Percentiles rank a stretch among this genome's conserved stretches.
Evolutionary conservation across 23 tunicate genomes (phyloP).

Genomic region (Phallusia fumigata): DNA sequence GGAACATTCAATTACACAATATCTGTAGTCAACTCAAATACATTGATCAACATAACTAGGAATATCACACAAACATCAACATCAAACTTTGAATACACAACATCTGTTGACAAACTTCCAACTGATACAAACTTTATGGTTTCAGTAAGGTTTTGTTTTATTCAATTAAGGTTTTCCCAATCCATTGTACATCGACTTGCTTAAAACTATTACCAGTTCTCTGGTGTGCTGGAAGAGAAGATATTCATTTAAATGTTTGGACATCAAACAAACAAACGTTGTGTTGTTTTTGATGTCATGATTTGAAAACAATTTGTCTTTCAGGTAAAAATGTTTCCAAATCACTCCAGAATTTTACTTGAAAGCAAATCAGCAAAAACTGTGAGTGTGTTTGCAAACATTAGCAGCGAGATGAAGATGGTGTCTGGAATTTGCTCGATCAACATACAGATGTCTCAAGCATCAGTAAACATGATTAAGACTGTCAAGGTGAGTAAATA

Average conservation of each 20-base stretch:
- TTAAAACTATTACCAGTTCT: too few relatives aligned
- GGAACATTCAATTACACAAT: background rate
- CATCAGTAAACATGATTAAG: background rate
- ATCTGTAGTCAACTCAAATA: background rate
- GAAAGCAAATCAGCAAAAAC: background rate
- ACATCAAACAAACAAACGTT: too few relatives aligned
- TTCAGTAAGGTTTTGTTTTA: background rate
- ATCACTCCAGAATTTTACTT: background rate
- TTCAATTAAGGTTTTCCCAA: too few relatives aligned
- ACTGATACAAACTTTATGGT: background rate
- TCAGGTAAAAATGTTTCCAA: background rate
- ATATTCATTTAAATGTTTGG: too few relatives aligned
- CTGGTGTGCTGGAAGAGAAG: too few relatives aligned
- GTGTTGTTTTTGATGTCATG: too few relatives aligned
- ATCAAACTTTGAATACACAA: background rate
- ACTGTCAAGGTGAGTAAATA: background rate
- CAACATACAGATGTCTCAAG: background rate
- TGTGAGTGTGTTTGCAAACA: background rate
- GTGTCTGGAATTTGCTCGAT: background rate
- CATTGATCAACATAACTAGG: background rate
- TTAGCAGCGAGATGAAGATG: background rate
- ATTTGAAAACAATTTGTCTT: too few relatives aligned
- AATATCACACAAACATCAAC: background rate
- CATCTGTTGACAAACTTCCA: slow-evolving; percentile 3
- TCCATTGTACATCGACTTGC: too few relatives aligned